phyloP scores from a whole-genome alignment of 2,797 vertebrate species.

The Lagodon rhomboides region DNA sequence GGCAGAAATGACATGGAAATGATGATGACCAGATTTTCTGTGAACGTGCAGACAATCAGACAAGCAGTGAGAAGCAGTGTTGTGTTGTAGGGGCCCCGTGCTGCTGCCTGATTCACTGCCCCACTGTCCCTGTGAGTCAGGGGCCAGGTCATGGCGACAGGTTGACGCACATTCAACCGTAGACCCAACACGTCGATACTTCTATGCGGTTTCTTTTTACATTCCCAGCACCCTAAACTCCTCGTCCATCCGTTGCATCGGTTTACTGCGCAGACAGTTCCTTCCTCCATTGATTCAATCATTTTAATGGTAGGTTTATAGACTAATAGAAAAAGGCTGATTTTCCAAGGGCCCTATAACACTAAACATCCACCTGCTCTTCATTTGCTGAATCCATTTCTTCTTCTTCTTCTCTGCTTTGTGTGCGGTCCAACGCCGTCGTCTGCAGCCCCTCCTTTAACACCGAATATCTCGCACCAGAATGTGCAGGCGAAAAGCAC shows the following conservation, averaged over 20 bases:
- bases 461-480: slow-evolving; percentile 2
- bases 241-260: slow-evolving; percentile 4
- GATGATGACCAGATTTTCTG: slow-evolving; percentile 4
- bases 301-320: slow-evolving; percentile 71
- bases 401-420: slow-evolving; percentile 26
- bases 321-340: slow-evolving; percentile 55
- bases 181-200: slow-evolving; percentile 28
- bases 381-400: slow-evolving; percentile 37
- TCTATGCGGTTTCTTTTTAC: slow-evolving; percentile 14
- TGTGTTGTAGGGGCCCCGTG: slow-evolving; percentile 78
- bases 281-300: slow-evolving; percentile 67
- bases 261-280: slow-evolving; percentile 40
- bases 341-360: slow-evolving; percentile 48
- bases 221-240: slow-evolving; percentile 47
- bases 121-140: slow-evolving; percentile 86
- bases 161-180: slow-evolving; percentile 46
- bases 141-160: slow-evolving; percentile 79
- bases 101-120: slow-evolving; percentile 84
- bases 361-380: slow-evolving; percentile 47
- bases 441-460: neutral
- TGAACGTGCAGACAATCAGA: slow-evolving; percentile 26
- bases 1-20: slow-evolving; percentile 10
- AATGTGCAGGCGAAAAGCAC: neutral
- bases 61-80: slow-evolving; percentile 72
- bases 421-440: neutral